Percentiles rank a stretch among this genome's conserved stretches.
These are phyloP conservation scores for Phoenicopterus ruber DNA, from an alignment of 2,113 vertebrate genomes.

Conservation along the genomic window DNA sequence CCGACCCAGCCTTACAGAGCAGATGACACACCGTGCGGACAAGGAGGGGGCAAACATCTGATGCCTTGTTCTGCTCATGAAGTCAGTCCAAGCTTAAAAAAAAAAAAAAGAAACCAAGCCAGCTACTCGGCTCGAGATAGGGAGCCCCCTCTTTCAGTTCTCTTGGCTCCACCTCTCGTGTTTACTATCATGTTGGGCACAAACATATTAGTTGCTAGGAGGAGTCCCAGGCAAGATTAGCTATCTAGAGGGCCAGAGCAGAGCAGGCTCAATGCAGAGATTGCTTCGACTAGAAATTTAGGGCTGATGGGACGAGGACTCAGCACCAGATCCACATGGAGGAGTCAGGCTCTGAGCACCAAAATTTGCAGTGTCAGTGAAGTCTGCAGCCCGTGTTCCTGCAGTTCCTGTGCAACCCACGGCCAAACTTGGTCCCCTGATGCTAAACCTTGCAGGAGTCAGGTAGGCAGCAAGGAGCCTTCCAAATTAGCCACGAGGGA, in stretches of 20 bases:
- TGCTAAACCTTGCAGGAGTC: not conserved
- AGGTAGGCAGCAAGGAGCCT: not conserved
- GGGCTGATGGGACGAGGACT: not conserved
- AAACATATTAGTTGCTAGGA: conserved; percentile 58
- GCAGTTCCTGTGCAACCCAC: not conserved
- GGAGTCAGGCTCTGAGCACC: not conserved
- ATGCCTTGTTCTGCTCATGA: not conserved
- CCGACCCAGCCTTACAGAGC: accelerated
- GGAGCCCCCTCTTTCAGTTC: not conserved
- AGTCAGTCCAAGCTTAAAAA: not conserved
- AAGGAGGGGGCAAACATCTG: not conserved
- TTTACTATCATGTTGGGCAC: conserved; percentile 52
- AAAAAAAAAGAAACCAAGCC: not conserved
- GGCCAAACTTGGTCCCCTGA: accelerated
- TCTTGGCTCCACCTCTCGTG: not conserved
- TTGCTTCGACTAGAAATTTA: not conserved
- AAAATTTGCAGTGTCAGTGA: not conserved
- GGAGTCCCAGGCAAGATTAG: not conserved
- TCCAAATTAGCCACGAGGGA: not conserved
- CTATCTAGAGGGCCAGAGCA: not conserved
- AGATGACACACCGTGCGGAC: not conserved
- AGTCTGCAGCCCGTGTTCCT: not conserved
- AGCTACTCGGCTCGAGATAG: not conserved
- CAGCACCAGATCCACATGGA: not conserved
- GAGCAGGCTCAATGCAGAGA: not conserved